A percentile compares a stretch with the other conserved stretches of the same genome.
These are phyloP conservation scores for Leptinotarsa texana DNA, from an alignment of 1,140 invertebrate species.

Conservation along the genomic window DNA sequence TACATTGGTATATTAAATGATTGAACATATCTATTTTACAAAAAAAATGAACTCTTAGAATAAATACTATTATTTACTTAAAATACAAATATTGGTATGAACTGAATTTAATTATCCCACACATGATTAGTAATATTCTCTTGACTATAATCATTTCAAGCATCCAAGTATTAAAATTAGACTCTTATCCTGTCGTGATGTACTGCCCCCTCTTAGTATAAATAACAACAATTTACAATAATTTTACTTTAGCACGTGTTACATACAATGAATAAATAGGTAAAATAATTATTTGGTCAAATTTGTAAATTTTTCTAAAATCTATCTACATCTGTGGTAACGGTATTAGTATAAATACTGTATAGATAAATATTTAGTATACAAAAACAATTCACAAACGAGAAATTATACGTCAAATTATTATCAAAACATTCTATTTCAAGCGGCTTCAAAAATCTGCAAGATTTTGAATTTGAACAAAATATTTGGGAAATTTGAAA, in stretches of 20 bases:
- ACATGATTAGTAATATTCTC: too few species aligned
- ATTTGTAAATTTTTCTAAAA: constrained; percentile 28
- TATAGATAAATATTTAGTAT: constrained; percentile 18
- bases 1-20: too few species aligned
- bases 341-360: constrained; percentile 19
- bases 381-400: constrained; percentile 10
- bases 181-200: background rate
- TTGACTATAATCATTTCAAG: too few species aligned
- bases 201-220: background rate
- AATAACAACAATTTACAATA: constrained; percentile 1
- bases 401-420: background rate
- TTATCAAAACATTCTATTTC: background rate
- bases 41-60: too few species aligned
- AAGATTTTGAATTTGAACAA: too few species aligned
- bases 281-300: constrained; percentile 28
- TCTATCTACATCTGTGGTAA: constrained; percentile 26
- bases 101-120: too few species aligned
- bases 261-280: constrained; percentile 7
- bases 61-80: too few species aligned
- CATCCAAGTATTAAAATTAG: too few species aligned
- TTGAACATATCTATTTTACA: too few species aligned
- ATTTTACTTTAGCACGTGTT: constrained; percentile 1
- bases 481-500: too few species aligned
- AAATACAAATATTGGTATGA: too few species aligned
- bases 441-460: too few species aligned